These are phyloP conservation scores for Leptoclinus maculatus DNA, from an alignment of 2,797 vertebrate species.

Conservation along the genomic window DNA sequence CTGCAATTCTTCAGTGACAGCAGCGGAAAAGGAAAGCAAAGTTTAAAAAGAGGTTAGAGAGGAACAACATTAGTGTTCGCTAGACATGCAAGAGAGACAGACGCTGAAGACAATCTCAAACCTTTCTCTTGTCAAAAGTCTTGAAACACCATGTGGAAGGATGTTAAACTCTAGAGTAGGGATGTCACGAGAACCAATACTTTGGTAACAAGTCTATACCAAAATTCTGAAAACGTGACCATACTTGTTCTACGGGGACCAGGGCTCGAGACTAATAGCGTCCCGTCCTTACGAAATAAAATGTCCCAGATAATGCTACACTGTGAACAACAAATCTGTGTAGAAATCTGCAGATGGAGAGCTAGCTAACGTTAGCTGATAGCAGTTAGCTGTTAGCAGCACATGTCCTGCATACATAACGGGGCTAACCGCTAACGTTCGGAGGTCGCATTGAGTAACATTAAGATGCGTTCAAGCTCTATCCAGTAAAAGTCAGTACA, in stretches of 20 bases:
- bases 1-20: constrained; percentile 50
- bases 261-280: not conserved
- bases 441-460: no score
- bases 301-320: not conserved
- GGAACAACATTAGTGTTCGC: constrained; percentile 20
- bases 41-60: constrained; percentile 40
- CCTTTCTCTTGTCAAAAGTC: constrained; percentile 1
- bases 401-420: not conserved
- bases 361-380: not conserved
- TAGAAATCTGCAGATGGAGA: not conserved
- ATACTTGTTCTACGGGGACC: not conserved
- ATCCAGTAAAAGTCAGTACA: no score
- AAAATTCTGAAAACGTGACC: not conserved
- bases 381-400: not conserved
- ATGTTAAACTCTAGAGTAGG: not conserved
- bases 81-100: constrained; percentile 1
- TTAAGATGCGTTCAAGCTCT: no score
- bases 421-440: not conserved
- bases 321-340: not conserved
- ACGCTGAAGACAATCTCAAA: not conserved
- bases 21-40: constrained; percentile 57
- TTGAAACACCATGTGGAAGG: not conserved
- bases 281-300: not conserved
- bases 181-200: not conserved
- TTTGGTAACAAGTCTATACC: not conserved